Percentiles rank a stretch among this genome's conserved stretches.
These are phyloP conservation scores for Torymus texanus DNA, from an alignment of 2,888 invertebrate genomes.

Conservation along the genomic window DNA sequence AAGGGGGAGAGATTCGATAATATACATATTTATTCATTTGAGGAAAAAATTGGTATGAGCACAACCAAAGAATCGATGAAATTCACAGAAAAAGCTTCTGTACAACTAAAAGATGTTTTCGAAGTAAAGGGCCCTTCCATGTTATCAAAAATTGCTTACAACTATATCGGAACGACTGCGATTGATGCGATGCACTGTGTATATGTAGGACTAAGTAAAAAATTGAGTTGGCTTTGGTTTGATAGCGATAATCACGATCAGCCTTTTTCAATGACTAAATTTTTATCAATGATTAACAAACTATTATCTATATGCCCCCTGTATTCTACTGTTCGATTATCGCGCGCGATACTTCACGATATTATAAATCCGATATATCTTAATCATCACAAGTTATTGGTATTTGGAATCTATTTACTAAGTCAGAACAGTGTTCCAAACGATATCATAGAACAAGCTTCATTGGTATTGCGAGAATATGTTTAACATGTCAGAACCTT, in stretches of 20 bases:
- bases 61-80: constrained; percentile 14
- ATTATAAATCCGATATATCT: constrained; percentile 56
- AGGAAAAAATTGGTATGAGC: not conserved
- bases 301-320: constrained; percentile 52
- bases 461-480: constrained; percentile 43
- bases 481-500: constrained; percentile 47
- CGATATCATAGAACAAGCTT: constrained; percentile 45
- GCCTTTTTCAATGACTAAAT: not conserved
- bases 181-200: constrained; percentile 57
- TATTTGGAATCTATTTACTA: constrained; percentile 54
- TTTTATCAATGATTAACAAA: constrained; percentile 47
- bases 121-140: constrained; percentile 55
- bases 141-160: constrained; percentile 43
- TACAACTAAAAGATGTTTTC: not conserved
- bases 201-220: constrained; percentile 55
- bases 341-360: constrained; percentile 35
- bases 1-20: constrained; percentile 32
- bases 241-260: constrained; percentile 22
- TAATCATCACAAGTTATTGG: constrained; percentile 56
- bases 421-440: constrained; percentile 52
- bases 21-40: constrained; percentile 18
- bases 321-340: constrained; percentile 51
- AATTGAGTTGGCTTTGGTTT: constrained; percentile 53
- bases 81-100: constrained; percentile 9
- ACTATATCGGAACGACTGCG: constrained; percentile 55